Conservation (phyloP, 2,113 vertebrate species). For the Brachionichthys hirsutus region DNA sequence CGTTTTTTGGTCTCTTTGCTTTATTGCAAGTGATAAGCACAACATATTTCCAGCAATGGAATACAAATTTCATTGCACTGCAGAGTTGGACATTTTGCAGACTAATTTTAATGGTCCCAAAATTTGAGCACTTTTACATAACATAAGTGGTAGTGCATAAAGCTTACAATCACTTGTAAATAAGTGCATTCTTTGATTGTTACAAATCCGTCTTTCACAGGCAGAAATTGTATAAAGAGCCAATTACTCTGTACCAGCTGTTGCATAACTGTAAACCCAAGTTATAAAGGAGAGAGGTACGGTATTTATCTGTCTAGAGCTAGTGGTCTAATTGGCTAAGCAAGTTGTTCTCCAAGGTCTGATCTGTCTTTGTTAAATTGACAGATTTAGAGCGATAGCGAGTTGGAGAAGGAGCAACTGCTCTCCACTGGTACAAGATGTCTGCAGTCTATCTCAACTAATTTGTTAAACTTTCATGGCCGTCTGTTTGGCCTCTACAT, state of each 20-base stretch:
- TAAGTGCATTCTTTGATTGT: conserved; percentile 46
- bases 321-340: conserved; percentile 68
- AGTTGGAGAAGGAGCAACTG: conserved; percentile 36
- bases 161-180: conserved; percentile 45
- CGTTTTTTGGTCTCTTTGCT: no score
- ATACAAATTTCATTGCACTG: conserved; percentile 16
- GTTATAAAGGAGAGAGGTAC: conserved; percentile 46
- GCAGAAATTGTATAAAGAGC: conserved; percentile 38
- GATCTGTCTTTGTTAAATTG: conserved; percentile 63
- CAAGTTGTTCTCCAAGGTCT: conserved; percentile 49
- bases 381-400: conserved; percentile 44
- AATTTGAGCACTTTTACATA: conserved; percentile 6
- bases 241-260: conserved; percentile 52
- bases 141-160: conserved; percentile 17
- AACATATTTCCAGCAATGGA: background rate
- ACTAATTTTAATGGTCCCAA: conserved; percentile 29
- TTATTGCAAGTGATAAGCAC: background rate
- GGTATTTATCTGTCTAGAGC: conserved; percentile 57
- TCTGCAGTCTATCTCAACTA: conserved; percentile 42
- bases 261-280: conserved; percentile 36
- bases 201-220: conserved; percentile 47
- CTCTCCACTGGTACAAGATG: conserved; percentile 47
- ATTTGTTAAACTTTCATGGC: conserved; percentile 61
- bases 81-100: conserved; percentile 29
- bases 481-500: conserved; percentile 27